Percentiles rank a stretch among this genome's conserved stretches.
Conservation (phyloP, 2,113 vertebrate species). For the Atherinomorus stipes region DNA sequence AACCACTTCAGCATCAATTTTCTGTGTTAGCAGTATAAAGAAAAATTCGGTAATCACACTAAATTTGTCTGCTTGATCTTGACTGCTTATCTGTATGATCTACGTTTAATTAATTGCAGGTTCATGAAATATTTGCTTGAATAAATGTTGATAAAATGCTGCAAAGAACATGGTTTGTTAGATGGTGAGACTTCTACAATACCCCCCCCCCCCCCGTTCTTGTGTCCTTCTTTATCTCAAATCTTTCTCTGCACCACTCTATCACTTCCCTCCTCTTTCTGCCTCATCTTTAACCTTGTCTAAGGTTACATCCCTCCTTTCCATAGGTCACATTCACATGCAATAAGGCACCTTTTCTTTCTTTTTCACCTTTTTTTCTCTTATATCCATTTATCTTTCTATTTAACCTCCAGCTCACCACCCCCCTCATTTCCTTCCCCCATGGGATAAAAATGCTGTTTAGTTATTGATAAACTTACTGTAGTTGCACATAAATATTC, state of each 20-base stretch:
- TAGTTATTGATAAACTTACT: slow-evolving; percentile 71
- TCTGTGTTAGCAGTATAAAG: not conserved
- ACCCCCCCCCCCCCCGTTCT: slow-evolving; percentile 32
- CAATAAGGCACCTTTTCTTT: slow-evolving; percentile 2
- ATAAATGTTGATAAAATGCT: slow-evolving; percentile 33
- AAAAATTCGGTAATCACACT: not conserved
- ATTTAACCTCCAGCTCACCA: slow-evolving; percentile 26
- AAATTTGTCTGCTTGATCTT: not conserved
- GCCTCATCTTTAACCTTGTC: slow-evolving; percentile 28
- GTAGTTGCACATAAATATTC: slow-evolving; percentile 72
- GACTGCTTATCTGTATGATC: slow-evolving; percentile 1
- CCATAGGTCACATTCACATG: slow-evolving; percentile 24
- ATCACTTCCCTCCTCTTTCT: slow-evolving; percentile 5
- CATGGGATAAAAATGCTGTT: slow-evolving; percentile 52
- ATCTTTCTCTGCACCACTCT: slow-evolving; percentile 32
- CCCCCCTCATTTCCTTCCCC: not conserved
- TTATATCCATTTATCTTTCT: slow-evolving; percentile 23
- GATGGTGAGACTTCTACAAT: slow-evolving; percentile 36
- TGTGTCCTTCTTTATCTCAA: slow-evolving; percentile 38
- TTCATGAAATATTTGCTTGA: slow-evolving; percentile 44
- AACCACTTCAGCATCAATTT: not conserved
- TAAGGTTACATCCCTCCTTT: slow-evolving; percentile 34
- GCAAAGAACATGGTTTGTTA: slow-evolving; percentile 30
- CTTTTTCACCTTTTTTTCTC: not conserved
- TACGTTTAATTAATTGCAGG: slow-evolving; percentile 12